Evolutionary conservation across 2,888 invertebrate species (phyloP).

Genomic region (Epirrita christyi): DNA sequence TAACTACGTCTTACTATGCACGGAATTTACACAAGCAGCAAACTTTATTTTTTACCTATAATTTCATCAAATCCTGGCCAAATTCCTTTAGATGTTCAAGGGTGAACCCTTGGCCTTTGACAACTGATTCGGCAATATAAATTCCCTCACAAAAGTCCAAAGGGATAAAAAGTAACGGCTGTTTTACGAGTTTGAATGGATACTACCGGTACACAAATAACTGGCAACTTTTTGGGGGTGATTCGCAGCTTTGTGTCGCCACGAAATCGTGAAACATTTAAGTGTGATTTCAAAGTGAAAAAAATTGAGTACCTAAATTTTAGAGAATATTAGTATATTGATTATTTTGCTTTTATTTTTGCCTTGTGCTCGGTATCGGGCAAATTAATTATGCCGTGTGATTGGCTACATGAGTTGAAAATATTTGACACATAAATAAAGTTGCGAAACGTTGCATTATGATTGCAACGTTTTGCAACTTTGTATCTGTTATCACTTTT

Average conservation of each 20-base stretch:
- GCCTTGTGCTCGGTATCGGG: no score
- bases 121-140: slow-evolving; percentile 52
- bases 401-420: no score
- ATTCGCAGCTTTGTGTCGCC: slow-evolving; percentile 21
- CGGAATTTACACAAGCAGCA: not conserved
- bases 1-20: no score
- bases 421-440: not conserved
- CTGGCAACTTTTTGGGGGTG: slow-evolving; percentile 20
- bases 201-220: slow-evolving; percentile 37
- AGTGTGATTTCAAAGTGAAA: no score
- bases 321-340: no score
- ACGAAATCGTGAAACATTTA: slow-evolving; percentile 4
- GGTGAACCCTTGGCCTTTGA: slow-evolving; percentile 34
- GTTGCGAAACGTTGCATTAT: no score
- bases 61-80: slow-evolving; percentile 11
- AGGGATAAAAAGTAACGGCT: slow-evolving; percentile 41
- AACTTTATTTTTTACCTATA: slow-evolving; percentile 6
- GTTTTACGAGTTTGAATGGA: slow-evolving; percentile 46
- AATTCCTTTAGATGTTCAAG: slow-evolving; percentile 17
- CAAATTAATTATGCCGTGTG: no score
- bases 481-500: no score
- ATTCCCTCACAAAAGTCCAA: slow-evolving; percentile 44
- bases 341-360: no score
- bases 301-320: no score
- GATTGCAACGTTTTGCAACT: no score